Evolutionary conservation across 2,797 vertebrate species (phyloP).

Genomic region (Chloroceryle amazona): DNA sequence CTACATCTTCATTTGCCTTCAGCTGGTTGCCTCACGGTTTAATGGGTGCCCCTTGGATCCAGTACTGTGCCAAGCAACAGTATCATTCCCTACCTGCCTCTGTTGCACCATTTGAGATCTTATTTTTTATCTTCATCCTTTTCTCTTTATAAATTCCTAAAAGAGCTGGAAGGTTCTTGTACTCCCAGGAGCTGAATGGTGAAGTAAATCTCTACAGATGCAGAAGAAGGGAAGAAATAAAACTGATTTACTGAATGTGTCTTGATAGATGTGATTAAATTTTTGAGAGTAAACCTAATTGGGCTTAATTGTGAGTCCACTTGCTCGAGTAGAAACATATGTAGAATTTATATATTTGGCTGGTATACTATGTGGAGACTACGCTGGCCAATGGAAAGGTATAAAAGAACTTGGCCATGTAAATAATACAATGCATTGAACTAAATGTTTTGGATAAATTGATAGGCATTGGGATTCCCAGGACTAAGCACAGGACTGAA

Average conservation of each 20-base stretch:
- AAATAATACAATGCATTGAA: conserved; percentile 27
- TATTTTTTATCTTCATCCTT: not conserved
- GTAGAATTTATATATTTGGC: conserved; percentile 74
- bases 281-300: conserved; percentile 73
- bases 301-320: conserved; percentile 68
- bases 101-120: not conserved
- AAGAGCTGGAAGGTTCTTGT: conserved; percentile 28
- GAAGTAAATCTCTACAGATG: not conserved
- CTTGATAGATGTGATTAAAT: conserved; percentile 67
- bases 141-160: not conserved
- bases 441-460: conserved; percentile 38
- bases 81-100: not conserved
- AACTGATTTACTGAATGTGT: conserved; percentile 65
- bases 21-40: not conserved
- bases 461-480: not conserved
- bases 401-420: conserved; percentile 42
- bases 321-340: conserved; percentile 74
- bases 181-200: conserved; percentile 14
- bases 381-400: conserved; percentile 23
- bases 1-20: not conserved
- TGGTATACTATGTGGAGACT: conserved; percentile 48
- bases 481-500: not conserved
- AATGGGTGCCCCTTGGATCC: not conserved
- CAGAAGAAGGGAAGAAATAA: conserved; percentile 36
- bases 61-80: not conserved